Evolutionary conservation across 2,797 vertebrate genomes (phyloP), one percentile per base, ranked within the genome.

Genomic region (Buphagus erythrorhynchus): DNA sequence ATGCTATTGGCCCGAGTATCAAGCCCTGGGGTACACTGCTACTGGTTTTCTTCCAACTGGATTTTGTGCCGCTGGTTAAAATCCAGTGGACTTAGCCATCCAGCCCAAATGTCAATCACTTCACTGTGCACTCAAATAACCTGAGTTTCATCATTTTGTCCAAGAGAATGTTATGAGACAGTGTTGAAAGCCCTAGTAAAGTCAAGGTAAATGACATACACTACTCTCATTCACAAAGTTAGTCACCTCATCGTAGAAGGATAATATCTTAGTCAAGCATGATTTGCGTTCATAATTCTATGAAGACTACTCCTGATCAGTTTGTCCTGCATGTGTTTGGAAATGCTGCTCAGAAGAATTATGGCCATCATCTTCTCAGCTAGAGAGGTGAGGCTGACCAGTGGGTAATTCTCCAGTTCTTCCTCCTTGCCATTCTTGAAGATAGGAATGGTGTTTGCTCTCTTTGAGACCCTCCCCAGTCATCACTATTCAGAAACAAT

Each of bases 371-470:
- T 18, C 11, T 36, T 66, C 31, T 20, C 29, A 54, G 67, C 18
- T 29, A 26, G 8, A 55, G 13, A 61, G 12, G 11, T 24, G 59
- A 72, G 22, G 36, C 22, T 77, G 48, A 55, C 16, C 4, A 31
- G 5, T 24, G 59, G 46, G 12, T 8, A 31, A 16, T 4, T 67
- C 40, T 61, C 18, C 58, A 45, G 36, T 59, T 55, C 40, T 62
- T 74, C 21, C 21, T 48, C 31, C 55, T 58, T 69, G 15, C 5
- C 12, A 24, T 68, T 67, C 24, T 52, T 73, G 45, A 42, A 77
- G 20, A 11, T 0, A 29, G 19, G 6, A 62, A 16, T 24, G 17
- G 10, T 2, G 5, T 46, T 40, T 36, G 0, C 4, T 52, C 13
- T 66, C 16, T 67, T 77, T 0, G 2, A 46, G 15, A 68, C 38